Base-by-base conservation (phyloP, 2,797 vertebrate species). In the Characodon lateralis region DNA sequence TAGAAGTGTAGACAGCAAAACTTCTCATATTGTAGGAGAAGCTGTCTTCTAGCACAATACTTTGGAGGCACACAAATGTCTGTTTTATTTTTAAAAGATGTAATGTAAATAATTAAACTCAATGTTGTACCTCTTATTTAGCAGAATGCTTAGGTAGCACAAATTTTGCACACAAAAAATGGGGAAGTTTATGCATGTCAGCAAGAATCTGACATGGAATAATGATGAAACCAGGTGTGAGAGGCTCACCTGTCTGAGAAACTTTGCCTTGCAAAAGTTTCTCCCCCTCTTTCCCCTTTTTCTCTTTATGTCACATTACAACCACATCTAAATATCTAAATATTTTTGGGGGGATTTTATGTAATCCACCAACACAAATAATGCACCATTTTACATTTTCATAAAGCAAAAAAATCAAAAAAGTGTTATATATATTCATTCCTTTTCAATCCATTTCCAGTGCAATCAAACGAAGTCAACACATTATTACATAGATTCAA, bases 1-100 rank as follows among this genome's bases (percentile, higher is more conserved):
- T 90, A 92, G 91, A 89, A 75, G 73, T 10, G 1, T 41, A 81
- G 72, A 74, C 86, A 79, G 82, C 78, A 89, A 88, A 89, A 84
- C 78, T 87, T 59, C 55, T 82, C 77, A 79, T 87, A 80, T 83
- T 86, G 68, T 63, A 50, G 71, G 77, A 59, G 75, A 24, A 71
- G 65, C 79, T 77, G 72, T n/a, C 56, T 56, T 72, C 26, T 31
- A 48, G 76, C 51, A 71, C 4, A 71, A 46, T 73, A 55, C 48
- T 48, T 74, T 73, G 66, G 61, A 77, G 53, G 53, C 14, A 68
- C 6, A 58, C 35, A 73, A 53, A 22, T 53, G 4, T 39, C 31
- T 41, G 16, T 31, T 12, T 28, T 22, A 10, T 76, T 53, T 56
- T 70, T 70, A 1, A n/a, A 31, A 39, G 18, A 22, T 82, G 66